Evolutionary conservation across 2,113 vertebrate species (phyloP).

Genomic region (Sceloporus tristichus): DNA sequence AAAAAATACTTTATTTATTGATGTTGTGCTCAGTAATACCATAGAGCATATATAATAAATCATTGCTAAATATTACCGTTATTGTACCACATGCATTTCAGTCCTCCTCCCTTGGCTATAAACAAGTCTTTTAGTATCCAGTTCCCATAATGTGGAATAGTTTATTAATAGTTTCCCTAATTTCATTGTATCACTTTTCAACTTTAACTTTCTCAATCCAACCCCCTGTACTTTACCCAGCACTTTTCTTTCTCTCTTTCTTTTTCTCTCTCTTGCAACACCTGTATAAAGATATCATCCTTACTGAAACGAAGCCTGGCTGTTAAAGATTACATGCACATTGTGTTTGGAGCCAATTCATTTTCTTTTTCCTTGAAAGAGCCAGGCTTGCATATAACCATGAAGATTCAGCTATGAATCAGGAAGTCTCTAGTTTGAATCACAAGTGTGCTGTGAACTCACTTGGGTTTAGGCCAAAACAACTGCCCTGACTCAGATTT

Average conservation of each 20-base stretch:
- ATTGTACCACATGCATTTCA: no score
- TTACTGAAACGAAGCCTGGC: not conserved
- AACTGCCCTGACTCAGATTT: not conserved
- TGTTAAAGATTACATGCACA: fast-evolving
- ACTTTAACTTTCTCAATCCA: no score
- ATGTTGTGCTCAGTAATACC: no score
- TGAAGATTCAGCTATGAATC: not conserved
- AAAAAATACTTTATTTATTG: no score
- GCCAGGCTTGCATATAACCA: not conserved
- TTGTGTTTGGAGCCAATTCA: slow-evolving; percentile 5
- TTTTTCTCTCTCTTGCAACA: not conserved
- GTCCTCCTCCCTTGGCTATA: no score
- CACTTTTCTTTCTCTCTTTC: not conserved
- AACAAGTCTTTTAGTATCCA: no score
- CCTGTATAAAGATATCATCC: not conserved
- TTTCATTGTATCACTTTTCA: no score
- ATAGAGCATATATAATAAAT: no score
- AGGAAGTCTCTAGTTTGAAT: not conserved
- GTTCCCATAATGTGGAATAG: no score
- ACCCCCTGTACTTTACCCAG: no score
- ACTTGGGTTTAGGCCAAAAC: not conserved
- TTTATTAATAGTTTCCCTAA: no score
- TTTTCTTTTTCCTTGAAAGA: not conserved
- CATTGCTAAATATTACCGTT: no score
- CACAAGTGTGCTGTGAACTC: not conserved